Conservation (phyloP, 2,888 invertebrate genomes). For the Cantharis flavilabris region DNA sequence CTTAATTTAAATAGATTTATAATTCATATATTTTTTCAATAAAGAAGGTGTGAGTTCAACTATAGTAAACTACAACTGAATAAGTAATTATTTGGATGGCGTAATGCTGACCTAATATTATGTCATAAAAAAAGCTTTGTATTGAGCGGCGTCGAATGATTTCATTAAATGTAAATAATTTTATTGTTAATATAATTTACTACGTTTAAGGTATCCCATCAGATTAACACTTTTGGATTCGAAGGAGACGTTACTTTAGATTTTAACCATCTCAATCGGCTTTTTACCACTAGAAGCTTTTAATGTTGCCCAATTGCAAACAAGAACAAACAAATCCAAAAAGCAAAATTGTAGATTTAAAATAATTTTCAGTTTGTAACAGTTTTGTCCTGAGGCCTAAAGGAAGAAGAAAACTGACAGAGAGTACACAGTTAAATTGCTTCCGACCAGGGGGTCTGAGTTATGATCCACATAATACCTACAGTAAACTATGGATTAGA, state of each 20-base stretch:
- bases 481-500: no score
- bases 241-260: background rate
- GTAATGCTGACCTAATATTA: conserved; percentile 1
- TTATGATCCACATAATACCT: no score
- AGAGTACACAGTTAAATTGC: no score
- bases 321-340: no score
- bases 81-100: background rate
- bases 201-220: background rate
- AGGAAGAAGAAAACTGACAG: no score
- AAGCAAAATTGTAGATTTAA: no score
- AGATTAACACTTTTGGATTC: background rate
- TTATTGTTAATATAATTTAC: background rate
- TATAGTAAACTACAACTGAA: conserved; percentile 1
- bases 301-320: no score
- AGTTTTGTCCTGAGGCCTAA: no score
- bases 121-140: background rate
- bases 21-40: background rate
- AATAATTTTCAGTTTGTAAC: no score
- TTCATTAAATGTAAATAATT: background rate
- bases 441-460: no score
- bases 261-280: background rate
- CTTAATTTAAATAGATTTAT: background rate
- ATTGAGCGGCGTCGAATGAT: background rate
- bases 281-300: background rate
- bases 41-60: background rate